Evolutionary conservation across 2,888 invertebrate species (phyloP).

Genomic region (Drosophila picticornis): DNA sequence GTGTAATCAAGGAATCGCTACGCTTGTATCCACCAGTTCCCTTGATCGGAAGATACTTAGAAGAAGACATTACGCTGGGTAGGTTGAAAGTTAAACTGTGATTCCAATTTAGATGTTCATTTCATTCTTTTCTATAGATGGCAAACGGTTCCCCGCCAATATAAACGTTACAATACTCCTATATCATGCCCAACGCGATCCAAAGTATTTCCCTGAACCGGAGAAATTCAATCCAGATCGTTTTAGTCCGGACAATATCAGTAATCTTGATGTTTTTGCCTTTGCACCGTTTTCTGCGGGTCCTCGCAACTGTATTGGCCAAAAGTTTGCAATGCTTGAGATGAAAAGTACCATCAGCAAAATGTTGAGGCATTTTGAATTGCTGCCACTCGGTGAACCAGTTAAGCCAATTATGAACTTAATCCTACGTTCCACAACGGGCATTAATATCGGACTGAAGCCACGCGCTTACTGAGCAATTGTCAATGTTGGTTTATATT

Average conservation of each 20-base stretch:
- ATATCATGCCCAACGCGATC: constrained; percentile 78
- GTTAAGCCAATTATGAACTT: constrained; percentile 73
- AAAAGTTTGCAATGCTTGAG: constrained; percentile 83
- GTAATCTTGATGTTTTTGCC: constrained; percentile 83
- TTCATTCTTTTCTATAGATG: constrained; percentile 58
- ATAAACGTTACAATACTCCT: constrained; percentile 71
- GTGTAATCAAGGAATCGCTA: constrained; percentile 89
- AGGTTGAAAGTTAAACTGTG: constrained; percentile 54
- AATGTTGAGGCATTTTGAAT: constrained; percentile 77
- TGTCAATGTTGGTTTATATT: background rate
- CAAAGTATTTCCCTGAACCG: constrained; percentile 78
- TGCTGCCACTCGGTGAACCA: constrained; percentile 75
- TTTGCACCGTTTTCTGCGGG: constrained; percentile 83
- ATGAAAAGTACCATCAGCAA: constrained; percentile 82
- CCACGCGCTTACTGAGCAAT: constrained; percentile 58
- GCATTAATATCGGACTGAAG: constrained; percentile 76
- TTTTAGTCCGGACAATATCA: constrained; percentile 61
- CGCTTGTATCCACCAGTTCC: constrained; percentile 89
- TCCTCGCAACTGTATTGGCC: constrained; percentile 84
- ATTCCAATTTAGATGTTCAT: no score
- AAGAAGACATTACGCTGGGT: constrained; percentile 87
- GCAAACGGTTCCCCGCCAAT: constrained; percentile 73
- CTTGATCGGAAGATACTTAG: constrained; percentile 87
- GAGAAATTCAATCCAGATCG: constrained; percentile 82
- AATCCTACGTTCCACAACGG: constrained; percentile 74